Evolutionary conservation across 1,140 invertebrate species (phyloP), one percentile per base, ranked within the genome.

Genomic region (Nixonia krombeini): DNA sequence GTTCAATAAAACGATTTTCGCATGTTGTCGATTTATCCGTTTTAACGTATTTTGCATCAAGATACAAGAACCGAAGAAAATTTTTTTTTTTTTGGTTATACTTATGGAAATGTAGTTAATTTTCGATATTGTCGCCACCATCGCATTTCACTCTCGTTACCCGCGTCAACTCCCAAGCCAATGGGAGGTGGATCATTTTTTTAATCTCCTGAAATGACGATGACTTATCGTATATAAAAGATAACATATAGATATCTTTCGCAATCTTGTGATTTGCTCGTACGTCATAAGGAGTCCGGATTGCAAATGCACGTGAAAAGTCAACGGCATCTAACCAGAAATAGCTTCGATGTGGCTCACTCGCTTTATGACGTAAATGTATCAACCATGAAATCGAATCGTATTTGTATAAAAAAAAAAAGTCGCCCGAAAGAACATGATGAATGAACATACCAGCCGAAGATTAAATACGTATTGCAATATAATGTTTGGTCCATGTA

Each of bases 301-400:
- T 53, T 49, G 59, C 45, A 63, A 63, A 63, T 55, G 59, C 52
- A 56, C 26, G 23, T 64, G 51, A 64, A 64, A 64, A 64, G 52
- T 56, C 61, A 64, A 64, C 52, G 51, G 61, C 61, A 55, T 51
- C 61, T 41, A 56, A 56, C 61, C 61, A 64, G 51, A 53, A 64
- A 64, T 56, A 56, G 61, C 56, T 56, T 29, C 45, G 26, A 51
- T 44, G 26, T 45, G 46, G 41, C 42, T 53, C 13, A 35, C 47
- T 50, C 41, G 42, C 51, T 49, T 56, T 40, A 31, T 64, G 46
- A 57, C 61, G 52, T 52, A 63, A 63, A 38, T 46, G 35, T 62
- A 62, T 53, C 37, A 50, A 17, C 45, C 40, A 55, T 63, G 45
- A 49, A 50, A 50, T 45, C 45, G 23, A 53, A 64, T n/a, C n/a